phyloP scores from a whole-genome alignment of 2,113 vertebrate genomes.

The Aldabrachelys gigantea region DNA sequence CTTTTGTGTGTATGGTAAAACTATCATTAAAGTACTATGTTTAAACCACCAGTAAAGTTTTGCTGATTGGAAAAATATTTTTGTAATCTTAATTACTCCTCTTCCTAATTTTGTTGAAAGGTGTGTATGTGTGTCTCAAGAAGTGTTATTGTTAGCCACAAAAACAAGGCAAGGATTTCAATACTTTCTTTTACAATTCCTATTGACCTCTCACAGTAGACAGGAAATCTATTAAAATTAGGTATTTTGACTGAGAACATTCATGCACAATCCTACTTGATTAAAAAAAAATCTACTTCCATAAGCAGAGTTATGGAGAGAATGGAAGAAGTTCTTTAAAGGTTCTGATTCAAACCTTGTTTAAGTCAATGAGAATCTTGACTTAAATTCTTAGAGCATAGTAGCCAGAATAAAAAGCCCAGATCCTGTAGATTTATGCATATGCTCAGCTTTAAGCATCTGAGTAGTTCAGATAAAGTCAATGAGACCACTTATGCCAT shows the following conservation, averaged over 20 bases:
- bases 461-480: background rate
- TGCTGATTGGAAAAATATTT: slow-evolving; percentile 36
- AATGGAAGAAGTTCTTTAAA: background rate
- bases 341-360: background rate
- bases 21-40: background rate
- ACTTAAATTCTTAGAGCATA: background rate
- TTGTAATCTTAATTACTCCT: slow-evolving; percentile 13
- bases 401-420: background rate
- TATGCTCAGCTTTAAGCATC: background rate
- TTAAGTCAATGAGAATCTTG: background rate
- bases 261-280: background rate
- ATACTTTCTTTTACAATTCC: background rate
- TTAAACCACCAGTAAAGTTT: background rate
- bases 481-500: background rate
- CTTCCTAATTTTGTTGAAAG: slow-evolving; percentile 33
- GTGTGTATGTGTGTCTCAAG: background rate
- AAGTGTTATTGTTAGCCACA: background rate
- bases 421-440: rapidly evolving
- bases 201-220: background rate
- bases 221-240: background rate
- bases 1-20: slow-evolving; percentile 36
- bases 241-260: background rate
- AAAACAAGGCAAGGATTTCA: background rate
- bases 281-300: background rate
- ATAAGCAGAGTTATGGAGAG: background rate